A percentile compares a stretch with the other conserved stretches of the same genome.
Conservation (phyloP, 2,113 vertebrate species). For the Eolophus roseicapilla region DNA sequence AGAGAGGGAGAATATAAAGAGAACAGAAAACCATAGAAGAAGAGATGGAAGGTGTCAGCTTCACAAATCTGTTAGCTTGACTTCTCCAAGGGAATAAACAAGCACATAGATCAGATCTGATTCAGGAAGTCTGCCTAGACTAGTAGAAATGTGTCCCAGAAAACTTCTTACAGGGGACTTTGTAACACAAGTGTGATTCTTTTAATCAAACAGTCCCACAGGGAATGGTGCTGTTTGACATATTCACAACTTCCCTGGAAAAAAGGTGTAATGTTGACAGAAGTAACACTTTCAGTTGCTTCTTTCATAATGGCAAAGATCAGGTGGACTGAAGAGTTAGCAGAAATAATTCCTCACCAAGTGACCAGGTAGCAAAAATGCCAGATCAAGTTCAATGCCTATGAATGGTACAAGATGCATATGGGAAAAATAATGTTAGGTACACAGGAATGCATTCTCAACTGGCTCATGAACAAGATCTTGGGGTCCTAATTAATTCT, state of each 20-base stretch:
- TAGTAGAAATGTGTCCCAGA: not conserved
- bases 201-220: not conserved
- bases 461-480: fast-evolving
- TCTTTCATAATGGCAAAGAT: not conserved
- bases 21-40: not conserved
- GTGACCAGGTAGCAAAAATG: not conserved
- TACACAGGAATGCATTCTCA: not conserved
- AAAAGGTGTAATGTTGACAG: not conserved
- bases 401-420: fast-evolving
- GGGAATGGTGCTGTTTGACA: not conserved
- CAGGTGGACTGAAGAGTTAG: not conserved
- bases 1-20: not conserved
- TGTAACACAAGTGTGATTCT: not conserved
- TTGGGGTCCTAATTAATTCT: not conserved
- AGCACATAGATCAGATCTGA: not conserved
- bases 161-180: not conserved
- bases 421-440: fast-evolving
- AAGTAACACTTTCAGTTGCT: not conserved
- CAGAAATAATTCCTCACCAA: not conserved
- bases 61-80: not conserved
- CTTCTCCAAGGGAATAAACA: not conserved
- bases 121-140: not conserved
- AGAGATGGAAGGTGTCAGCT: not conserved
- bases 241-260: not conserved
- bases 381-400: not conserved